A percentile compares a stretch with the other conserved stretches of the same genome.
phyloP scores from a whole-genome alignment of 1,140 invertebrate genomes.

The Delia radicum region DNA sequence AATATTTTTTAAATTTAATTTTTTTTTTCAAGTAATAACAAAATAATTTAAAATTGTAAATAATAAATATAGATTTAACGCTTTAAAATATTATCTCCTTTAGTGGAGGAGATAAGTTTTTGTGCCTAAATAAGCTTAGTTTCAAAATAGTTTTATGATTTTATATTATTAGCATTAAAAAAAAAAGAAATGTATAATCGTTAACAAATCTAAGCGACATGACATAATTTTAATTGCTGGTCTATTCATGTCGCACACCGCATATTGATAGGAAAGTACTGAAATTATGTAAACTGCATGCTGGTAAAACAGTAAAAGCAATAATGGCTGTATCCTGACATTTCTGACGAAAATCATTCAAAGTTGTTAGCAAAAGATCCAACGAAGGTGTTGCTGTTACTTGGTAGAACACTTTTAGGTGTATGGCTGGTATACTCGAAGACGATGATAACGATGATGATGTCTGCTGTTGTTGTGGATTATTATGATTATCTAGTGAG shows the following conservation, averaged over 20 bases:
- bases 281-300: constrained; percentile 73
- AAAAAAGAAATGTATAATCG: no score
- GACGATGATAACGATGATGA: no score
- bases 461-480: constrained; percentile 1
- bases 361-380: constrained; percentile 59
- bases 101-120: no score
- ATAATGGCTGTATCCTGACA: constrained; percentile 59
- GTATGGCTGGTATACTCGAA: constrained; percentile 60
- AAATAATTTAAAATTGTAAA: no score
- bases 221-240: neutral
- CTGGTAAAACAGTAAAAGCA: constrained; percentile 74
- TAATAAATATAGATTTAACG: no score
- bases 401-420: constrained; percentile 75
- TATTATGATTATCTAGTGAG: neutral
- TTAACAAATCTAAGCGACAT: neutral
- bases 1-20: no score
- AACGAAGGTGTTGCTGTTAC: constrained; percentile 62
- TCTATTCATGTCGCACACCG: constrained; percentile 62
- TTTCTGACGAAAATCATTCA: constrained; percentile 59
- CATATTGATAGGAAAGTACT: constrained; percentile 77
- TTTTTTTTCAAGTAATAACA: no score
- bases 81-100: no score
- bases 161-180: neutral
- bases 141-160: no score
- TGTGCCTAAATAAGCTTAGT: no score